phyloP scores from a whole-genome alignment of 2,797 vertebrate genomes.

The Megaceryle alcyon region DNA sequence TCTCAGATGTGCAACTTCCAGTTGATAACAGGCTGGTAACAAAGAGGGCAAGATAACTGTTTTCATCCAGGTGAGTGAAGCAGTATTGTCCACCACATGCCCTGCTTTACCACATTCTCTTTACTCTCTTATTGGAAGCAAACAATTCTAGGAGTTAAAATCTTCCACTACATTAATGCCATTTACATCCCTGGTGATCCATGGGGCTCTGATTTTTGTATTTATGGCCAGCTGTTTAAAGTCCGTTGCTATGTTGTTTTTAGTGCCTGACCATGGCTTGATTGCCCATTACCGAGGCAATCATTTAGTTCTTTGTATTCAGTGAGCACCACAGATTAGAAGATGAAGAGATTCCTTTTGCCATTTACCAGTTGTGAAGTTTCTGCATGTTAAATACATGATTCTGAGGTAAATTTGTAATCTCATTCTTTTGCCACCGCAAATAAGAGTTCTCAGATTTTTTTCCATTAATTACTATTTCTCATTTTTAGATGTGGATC shows the following conservation, averaged over 20 bases:
- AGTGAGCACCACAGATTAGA: slow-evolving; percentile 7
- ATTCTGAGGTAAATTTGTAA: slow-evolving; percentile 61
- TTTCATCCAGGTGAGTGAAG: background rate
- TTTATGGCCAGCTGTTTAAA: slow-evolving; percentile 63
- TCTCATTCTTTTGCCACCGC: background rate
- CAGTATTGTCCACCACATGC: accelerated
- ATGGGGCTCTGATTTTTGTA: slow-evolving; percentile 40
- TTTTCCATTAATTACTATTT: slow-evolving; percentile 16
- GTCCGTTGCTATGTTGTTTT: slow-evolving; percentile 17
- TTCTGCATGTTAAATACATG: slow-evolving; percentile 3
- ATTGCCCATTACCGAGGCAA: slow-evolving; percentile 56
- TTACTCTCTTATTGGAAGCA: background rate
- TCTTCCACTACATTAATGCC: background rate
- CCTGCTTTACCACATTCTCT: background rate
- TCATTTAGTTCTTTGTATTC: slow-evolving; percentile 54
- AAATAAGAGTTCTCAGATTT: slow-evolving; percentile 9
- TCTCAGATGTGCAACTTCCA: background rate
- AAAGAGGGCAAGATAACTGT: background rate
- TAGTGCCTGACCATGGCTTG: slow-evolving; percentile 53
- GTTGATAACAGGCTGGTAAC: background rate
- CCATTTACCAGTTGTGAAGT: slow-evolving; percentile 16
- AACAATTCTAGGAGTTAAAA: background rate
- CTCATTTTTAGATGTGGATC: background rate
- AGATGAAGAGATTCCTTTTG: slow-evolving; percentile 26
- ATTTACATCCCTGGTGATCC: background rate